A percentile compares a stretch with the other conserved stretches of the same genome.
phyloP scores from a whole-genome alignment of 1,140 invertebrate genomes.

The Procambarus virginalis region DNA sequence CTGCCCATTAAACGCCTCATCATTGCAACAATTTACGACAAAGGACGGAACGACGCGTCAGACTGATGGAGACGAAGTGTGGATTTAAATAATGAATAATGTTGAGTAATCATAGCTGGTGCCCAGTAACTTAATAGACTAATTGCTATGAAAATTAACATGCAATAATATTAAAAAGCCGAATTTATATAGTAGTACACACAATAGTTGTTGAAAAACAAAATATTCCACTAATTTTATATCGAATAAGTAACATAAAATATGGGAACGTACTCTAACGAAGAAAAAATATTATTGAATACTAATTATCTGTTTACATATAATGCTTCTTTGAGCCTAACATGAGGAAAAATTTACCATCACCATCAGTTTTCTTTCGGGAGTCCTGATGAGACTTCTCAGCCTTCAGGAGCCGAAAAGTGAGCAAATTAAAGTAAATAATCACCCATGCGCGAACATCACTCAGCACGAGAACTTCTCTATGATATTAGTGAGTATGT shows the following conservation, averaged over 20 bases:
- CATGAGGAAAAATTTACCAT: too few species aligned
- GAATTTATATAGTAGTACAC: too few species aligned
- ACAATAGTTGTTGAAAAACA: too few species aligned
- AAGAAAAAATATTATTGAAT: too few species aligned
- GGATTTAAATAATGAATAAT: slow-evolving; percentile 9
- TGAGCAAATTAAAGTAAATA: neutral
- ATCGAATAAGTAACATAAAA: too few species aligned
- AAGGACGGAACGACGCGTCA: neutral
- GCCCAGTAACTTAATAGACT: neutral
- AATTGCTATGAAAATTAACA: neutral
- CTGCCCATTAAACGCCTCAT: neutral
- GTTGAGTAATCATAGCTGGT: slow-evolving; percentile 1
- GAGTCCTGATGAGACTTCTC: too few species aligned
- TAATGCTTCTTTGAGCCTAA: too few species aligned
- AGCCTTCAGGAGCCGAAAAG: neutral
- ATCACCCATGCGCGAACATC: neutral
- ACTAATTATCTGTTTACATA: too few species aligned
- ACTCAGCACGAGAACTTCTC: slow-evolving; percentile 2
- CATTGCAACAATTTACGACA: neutral
- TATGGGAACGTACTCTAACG: too few species aligned
- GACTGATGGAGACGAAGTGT: slow-evolving; percentile 2
- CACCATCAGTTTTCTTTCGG: too few species aligned
- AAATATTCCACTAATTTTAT: too few species aligned
- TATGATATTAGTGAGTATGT: too few species aligned
- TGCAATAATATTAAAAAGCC: neutral